Evolutionary conservation across 1,140 invertebrate genomes (phyloP).

Genomic region (Acromyrmex heyeri): DNA sequence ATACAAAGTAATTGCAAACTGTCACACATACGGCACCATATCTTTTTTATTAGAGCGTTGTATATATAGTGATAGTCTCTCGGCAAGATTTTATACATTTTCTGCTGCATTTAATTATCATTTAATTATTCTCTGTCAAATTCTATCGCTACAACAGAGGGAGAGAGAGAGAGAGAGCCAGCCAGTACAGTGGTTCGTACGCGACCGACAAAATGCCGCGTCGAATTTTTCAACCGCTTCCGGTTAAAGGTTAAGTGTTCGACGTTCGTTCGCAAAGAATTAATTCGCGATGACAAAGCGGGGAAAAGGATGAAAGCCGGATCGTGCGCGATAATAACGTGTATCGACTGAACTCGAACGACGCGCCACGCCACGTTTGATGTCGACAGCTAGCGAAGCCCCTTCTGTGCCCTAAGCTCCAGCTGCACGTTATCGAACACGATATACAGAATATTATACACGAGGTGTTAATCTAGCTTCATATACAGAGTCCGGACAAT

Average conservation of each 20-base stretch:
- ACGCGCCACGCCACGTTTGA: constrained; percentile 12
- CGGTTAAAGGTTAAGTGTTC: constrained; percentile 53
- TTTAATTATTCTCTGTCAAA: constrained; percentile 40
- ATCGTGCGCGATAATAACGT: constrained; percentile 53
- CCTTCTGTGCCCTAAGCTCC: not conserved
- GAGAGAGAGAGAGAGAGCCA: too few species aligned
- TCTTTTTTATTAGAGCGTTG: not conserved
- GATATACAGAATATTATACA: constrained; percentile 31
- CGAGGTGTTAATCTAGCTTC: constrained; percentile 13
- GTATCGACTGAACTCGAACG: constrained; percentile 30
- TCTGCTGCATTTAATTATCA: not conserved
- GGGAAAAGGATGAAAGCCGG: constrained; percentile 35
- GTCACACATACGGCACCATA: too few species aligned
- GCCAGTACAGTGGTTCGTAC: not conserved
- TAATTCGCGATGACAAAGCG: constrained; percentile 53
- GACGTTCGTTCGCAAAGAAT: constrained; percentile 37
- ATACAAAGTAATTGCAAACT: too few species aligned
- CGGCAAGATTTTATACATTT: constrained; percentile 11
- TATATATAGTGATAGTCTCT: not conserved
- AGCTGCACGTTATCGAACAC: constrained; percentile 11
- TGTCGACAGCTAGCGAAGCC: constrained; percentile 40
- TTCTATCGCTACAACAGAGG: not conserved
- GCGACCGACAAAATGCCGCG: constrained; percentile 15
- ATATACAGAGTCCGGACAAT: constrained; percentile 3
- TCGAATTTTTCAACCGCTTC: constrained; percentile 20